phyloP scores from a whole-genome alignment of 92 coral and sea anemone species.

The Paramuricea clavata region DNA sequence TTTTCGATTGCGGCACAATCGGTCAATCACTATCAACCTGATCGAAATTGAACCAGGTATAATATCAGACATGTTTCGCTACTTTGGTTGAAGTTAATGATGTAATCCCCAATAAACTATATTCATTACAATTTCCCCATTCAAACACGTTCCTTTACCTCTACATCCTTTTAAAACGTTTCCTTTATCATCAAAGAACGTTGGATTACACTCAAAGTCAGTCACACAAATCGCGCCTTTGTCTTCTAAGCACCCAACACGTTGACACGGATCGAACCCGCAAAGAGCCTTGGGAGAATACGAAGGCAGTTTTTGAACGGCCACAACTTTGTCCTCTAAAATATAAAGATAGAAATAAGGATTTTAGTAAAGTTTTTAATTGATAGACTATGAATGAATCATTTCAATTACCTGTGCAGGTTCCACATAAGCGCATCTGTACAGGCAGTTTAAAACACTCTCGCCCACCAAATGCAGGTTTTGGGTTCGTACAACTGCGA shows the following conservation, averaged over 20 bases:
- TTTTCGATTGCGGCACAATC: too few relatives aligned
- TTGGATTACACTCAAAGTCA: conserved; percentile 76
- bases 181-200: conserved; percentile 73
- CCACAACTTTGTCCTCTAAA: conserved; percentile 23
- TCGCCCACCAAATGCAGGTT: conserved; percentile 64
- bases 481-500: conserved; percentile 68
- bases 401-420: conserved; percentile 17
- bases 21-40: too few relatives aligned
- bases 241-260: conserved; percentile 70
- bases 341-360: background rate
- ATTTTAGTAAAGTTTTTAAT: too few relatives aligned
- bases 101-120: too few relatives aligned
- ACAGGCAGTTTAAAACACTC: conserved; percentile 62
- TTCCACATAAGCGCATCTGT: conserved; percentile 69
- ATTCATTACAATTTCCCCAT: background rate
- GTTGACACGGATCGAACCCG: conserved; percentile 78
- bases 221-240: conserved; percentile 69
- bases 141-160: background rate
- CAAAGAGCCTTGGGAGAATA: conserved; percentile 61
- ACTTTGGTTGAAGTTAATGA: too few relatives aligned
- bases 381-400: too few relatives aligned
- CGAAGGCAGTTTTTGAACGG: conserved; percentile 45
- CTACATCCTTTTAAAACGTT: conserved; percentile 53
- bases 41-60: too few relatives aligned
- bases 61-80: too few relatives aligned